Evolutionary conservation across 37 sponge, comb jelly and placozoan genomes (phyloP).

Genomic region (Oscarella lobularis): DNA sequence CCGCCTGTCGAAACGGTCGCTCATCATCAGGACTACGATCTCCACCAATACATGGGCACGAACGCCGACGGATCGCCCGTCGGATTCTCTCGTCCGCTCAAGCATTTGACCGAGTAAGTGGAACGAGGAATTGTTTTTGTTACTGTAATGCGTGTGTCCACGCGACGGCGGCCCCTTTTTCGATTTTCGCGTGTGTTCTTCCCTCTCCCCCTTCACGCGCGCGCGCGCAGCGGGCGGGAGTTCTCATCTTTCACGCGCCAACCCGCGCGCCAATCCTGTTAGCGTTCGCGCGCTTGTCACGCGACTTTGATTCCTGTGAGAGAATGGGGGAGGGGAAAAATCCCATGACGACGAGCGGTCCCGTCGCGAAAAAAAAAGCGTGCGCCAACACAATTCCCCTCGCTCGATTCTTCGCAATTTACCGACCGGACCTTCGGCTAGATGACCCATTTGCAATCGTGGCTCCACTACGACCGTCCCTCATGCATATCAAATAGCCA

Average conservation of each 20-base stretch:
- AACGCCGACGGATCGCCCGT: background rate
- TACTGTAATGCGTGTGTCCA: background rate
- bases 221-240: background rate
- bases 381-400: too few species aligned
- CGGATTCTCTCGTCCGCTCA: background rate
- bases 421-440: too few species aligned
- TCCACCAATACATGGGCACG: background rate
- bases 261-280: too few species aligned
- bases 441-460: too few species aligned
- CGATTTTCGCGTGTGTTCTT: too few species aligned
- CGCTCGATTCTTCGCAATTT: too few species aligned
- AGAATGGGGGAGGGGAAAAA: too few species aligned
- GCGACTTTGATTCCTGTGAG: too few species aligned
- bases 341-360: too few species aligned
- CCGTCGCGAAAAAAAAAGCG: too few species aligned
- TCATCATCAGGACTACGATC: background rate
- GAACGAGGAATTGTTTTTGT: background rate
- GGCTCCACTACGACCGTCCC: background rate
- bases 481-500: background rate
- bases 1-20: background rate
- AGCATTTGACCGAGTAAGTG: background rate
- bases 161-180: too few species aligned
- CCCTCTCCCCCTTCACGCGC: background rate
- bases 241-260: background rate
- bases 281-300: too few species aligned